Conservation (phyloP, 2,888 invertebrate genomes). For the Drosophila affinis region DNA sequence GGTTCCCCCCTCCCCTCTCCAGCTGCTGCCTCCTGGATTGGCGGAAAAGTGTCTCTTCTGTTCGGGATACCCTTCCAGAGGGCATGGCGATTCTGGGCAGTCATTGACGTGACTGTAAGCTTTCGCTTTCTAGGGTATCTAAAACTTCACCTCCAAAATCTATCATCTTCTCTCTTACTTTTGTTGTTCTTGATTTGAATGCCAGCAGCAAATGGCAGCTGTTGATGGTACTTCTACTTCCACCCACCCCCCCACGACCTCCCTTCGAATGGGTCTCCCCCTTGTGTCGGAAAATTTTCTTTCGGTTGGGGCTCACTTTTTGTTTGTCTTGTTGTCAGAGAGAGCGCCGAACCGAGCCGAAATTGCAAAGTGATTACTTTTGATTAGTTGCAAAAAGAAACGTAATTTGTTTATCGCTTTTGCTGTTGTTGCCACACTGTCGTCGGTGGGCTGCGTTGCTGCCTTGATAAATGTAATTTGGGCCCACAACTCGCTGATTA, state of each 20-base stretch:
- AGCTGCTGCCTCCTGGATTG: constrained; percentile 60
- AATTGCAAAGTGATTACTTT: constrained; percentile 80
- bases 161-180: neutral
- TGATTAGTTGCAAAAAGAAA: constrained; percentile 79
- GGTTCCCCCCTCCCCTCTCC: constrained; percentile 6
- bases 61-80: constrained; percentile 41
- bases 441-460: constrained; percentile 39
- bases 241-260: neutral
- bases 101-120: too few species aligned
- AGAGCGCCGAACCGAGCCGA: constrained; percentile 41
- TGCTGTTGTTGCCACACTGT: constrained; percentile 28
- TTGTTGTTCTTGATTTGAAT: constrained; percentile 50
- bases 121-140: neutral
- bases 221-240: constrained; percentile 53
- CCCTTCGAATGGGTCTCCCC: constrained; percentile 11
- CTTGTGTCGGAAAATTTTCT: constrained; percentile 63
- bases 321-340: constrained; percentile 70
- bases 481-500: constrained; percentile 64
- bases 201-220: constrained; percentile 75
- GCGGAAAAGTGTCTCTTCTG: constrained; percentile 71
- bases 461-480: constrained; percentile 72
- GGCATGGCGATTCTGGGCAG: neutral
- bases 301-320: constrained; percentile 54
- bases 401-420: constrained; percentile 72
- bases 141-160: neutral